Conservation (phyloP, 35 echinoderm and acorn worm species). For the Apostichopus californicus region DNA sequence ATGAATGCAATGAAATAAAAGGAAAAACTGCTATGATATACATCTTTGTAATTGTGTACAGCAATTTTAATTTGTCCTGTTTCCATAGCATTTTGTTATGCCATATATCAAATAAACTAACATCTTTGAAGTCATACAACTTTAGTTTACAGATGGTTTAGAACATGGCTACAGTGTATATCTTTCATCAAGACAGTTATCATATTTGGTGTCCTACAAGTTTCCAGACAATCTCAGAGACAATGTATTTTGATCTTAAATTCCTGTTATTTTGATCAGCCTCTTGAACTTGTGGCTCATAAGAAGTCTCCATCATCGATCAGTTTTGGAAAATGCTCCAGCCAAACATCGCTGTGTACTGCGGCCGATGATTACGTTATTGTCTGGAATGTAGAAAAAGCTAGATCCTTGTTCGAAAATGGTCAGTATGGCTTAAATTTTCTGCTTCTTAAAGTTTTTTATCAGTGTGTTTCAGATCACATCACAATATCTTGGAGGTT, state of each 20-base stretch:
- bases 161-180: too few relatives aligned
- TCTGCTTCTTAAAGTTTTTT: neutral
- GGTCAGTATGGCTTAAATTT: conserved; percentile 50
- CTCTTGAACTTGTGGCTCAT: conserved; percentile 83
- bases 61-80: too few relatives aligned
- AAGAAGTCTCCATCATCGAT: conserved; percentile 62
- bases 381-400: conserved; percentile 91
- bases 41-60: too few relatives aligned
- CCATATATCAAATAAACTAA: too few relatives aligned
- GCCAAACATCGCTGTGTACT: conserved; percentile 77
- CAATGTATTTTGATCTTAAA: neutral
- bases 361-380: conserved; percentile 88
- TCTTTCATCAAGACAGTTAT: too few relatives aligned
- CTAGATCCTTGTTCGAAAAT: conserved; percentile 65
- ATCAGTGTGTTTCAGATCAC: too few relatives aligned
- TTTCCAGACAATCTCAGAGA: neutral
- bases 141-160: neutral
- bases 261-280: conserved; percentile 33
- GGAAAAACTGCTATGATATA: too few relatives aligned
- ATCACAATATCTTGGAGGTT: too few relatives aligned
- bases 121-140: too few relatives aligned
- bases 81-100: too few relatives aligned
- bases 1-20: too few relatives aligned
- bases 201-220: too few relatives aligned
- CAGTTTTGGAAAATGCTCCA: conserved; percentile 66